Base-by-base conservation (phyloP, 2,888 invertebrate genomes). In the Eumacrocentrus americanus region DNA sequence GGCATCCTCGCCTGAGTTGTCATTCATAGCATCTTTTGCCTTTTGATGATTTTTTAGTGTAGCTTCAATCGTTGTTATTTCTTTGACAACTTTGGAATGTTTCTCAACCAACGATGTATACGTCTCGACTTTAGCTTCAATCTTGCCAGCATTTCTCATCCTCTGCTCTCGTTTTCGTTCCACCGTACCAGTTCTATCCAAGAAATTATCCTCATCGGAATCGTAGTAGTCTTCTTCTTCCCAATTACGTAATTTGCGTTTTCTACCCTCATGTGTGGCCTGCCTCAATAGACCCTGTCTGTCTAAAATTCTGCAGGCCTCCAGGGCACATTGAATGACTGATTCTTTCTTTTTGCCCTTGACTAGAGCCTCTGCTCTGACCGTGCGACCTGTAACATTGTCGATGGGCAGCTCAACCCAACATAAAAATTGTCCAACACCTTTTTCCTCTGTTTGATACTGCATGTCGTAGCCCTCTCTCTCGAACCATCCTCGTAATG, bases 281-380 rank as follows among this genome's bases (percentile, higher is more conserved):
- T 94, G 92, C 12, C 95, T 81, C 59, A 98, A 83, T 12, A 96
- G 83, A 0, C 95, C 96, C 60, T 92, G 88, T 35, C 92, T 84
- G 79, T 99, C 98, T 5, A 99, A 84, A 37, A 95, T 87, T 67
- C 94, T 83, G 76, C 98, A 99, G 0, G 98, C 98, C 81, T 98
- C 97, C 52, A 98, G 77, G 0, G 98, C 97, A 79, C 97, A 96
- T 51, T 95, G 94, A 0, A 91, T 81, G 0, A 97, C 94, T 0
- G 94, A 92, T 71, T 98, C 98, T 76, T 95, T 96, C 79, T 97
- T 98, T 82, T 95, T 95, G 0, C 95, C 96, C 63, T 90, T 89
- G 58, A 95, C 92, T 0, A 91, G 83, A 0, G 91, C 91, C 80
- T 97, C 95, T 0, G 95, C 96, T 7, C 89, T 81, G 12, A 95